A percentile compares a stretch with the other conserved stretches of the same genome.
Evolutionary conservation across 2,797 vertebrate genomes (phyloP).

Genomic region (Echeneis naucrates): DNA sequence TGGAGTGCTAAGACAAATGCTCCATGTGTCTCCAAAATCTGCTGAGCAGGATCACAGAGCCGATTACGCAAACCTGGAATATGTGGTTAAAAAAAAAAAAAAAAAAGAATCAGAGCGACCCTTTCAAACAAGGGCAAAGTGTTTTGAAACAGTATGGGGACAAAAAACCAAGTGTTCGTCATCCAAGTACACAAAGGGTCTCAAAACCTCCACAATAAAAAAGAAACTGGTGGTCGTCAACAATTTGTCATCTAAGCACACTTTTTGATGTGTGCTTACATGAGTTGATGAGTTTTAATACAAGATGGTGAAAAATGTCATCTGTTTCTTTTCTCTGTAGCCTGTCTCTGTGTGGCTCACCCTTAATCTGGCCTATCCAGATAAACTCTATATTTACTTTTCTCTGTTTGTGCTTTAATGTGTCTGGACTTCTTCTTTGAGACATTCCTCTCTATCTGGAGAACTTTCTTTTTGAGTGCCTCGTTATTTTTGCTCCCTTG

Average conservation of each 20-base stretch:
- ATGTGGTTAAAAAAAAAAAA: slow-evolving; percentile 8
- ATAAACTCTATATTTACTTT: neutral
- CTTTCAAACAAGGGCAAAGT: slow-evolving; percentile 24
- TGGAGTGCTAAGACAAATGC: neutral
- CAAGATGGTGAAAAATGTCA: neutral
- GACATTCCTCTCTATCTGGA: neutral
- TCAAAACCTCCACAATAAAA: slow-evolving; percentile 6
- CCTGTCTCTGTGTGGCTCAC: neutral
- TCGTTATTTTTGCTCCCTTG: neutral
- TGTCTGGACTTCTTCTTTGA: neutral
- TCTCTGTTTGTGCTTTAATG: neutral
- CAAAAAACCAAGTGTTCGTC: slow-evolving; percentile 12
- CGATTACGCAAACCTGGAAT: slow-evolving; percentile 1
- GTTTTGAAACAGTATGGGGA: neutral
- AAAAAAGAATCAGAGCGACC: neutral
- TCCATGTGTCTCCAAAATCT: neutral
- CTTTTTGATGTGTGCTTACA: slow-evolving; percentile 6
- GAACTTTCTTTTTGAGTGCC: neutral
- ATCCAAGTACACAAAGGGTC: slow-evolving; percentile 16
- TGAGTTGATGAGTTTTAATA: slow-evolving; percentile 4
- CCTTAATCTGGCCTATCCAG: neutral
- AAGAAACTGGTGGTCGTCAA: neutral
- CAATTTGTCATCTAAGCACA: slow-evolving; percentile 12
- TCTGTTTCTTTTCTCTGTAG: neutral
- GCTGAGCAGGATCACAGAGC: neutral